These are phyloP conservation scores for Protonibea diacanthus DNA, from an alignment of 2,797 vertebrate species.

Conservation along the genomic window DNA sequence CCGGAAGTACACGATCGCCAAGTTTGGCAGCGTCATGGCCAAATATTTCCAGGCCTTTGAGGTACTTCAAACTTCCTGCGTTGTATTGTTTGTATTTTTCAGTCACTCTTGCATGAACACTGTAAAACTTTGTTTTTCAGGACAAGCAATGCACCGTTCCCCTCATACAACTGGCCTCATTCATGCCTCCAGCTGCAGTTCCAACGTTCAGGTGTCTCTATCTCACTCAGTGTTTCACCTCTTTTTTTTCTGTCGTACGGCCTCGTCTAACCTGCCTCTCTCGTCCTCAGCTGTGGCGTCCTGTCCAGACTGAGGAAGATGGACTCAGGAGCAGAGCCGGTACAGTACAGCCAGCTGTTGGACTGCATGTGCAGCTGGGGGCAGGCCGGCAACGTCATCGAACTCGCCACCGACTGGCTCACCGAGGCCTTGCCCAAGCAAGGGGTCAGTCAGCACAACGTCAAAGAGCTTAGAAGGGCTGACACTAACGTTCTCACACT, in stretches of 20 bases:
- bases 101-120: background rate
- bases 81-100: background rate
- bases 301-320: constrained; percentile 89
- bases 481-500: background rate
- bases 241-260: background rate
- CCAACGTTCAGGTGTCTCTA: constrained; percentile 90
- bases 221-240: background rate
- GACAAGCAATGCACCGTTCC: constrained; percentile 89
- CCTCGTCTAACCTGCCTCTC: constrained; percentile 2
- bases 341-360: constrained; percentile 86
- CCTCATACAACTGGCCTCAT: constrained; percentile 91
- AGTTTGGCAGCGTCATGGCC: constrained; percentile 91
- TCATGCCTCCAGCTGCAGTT: constrained; percentile 89
- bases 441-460: constrained; percentile 74
- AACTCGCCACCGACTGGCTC: constrained; percentile 92
- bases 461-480: background rate
- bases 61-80: constrained; percentile 76
- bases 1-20: constrained; percentile 85
- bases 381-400: constrained; percentile 86
- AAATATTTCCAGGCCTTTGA: constrained; percentile 93
- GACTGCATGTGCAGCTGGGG: constrained; percentile 96
- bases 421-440: constrained; percentile 72
- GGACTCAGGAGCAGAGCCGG: constrained; percentile 77
- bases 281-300: constrained; percentile 87
- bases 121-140: constrained; percentile 74